These are phyloP conservation scores for Neosilurus mollespiculum DNA, from an alignment of 2,797 vertebrate species.

Conservation along the genomic window DNA sequence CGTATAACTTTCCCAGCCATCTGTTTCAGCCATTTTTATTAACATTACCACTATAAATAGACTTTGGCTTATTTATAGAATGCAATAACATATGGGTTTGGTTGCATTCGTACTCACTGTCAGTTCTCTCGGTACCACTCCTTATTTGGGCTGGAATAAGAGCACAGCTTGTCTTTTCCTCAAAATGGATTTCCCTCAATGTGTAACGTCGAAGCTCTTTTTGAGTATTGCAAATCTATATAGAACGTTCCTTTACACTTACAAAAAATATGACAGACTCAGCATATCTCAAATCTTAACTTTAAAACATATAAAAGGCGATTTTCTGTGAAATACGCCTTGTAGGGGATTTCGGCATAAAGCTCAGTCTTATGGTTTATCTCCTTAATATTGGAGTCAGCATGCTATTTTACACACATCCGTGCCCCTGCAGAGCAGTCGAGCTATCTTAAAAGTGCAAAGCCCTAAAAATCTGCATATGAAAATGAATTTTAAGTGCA, in stretches of 20 bases:
- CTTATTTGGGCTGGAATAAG: conserved; percentile 17
- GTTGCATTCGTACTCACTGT: conserved; percentile 25
- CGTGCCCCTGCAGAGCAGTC: conserved; percentile 45
- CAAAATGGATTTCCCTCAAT: conserved; percentile 23
- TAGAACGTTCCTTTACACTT: conserved; percentile 6
- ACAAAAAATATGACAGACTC: conserved; percentile 15
- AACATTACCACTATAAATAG: conserved; percentile 44
- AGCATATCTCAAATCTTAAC: conserved; percentile 15
- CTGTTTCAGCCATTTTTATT: conserved; percentile 51
- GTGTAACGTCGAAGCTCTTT: conserved; percentile 23
- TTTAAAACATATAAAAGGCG: conserved; percentile 38
- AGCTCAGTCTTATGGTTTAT: conserved; percentile 47
- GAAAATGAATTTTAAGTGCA: conserved; percentile 57
- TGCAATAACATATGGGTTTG: conserved; percentile 31
- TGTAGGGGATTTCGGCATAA: conserved; percentile 40
- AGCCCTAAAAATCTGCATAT: conserved; percentile 53
- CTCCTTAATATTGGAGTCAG: conserved; percentile 45
- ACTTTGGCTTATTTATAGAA: conserved; percentile 40
- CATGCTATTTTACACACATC: conserved; percentile 44
- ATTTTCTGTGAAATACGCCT: conserved; percentile 32
- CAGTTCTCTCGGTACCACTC: conserved; percentile 12
- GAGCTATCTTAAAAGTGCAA: conserved; percentile 57
- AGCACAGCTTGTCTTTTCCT: conserved; percentile 33
- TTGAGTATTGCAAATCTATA: conserved; percentile 3
- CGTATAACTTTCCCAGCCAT: conserved; percentile 47